phyloP scores from a whole-genome alignment of 2,797 vertebrate genomes.

The Oreochromis mossambicus region DNA sequence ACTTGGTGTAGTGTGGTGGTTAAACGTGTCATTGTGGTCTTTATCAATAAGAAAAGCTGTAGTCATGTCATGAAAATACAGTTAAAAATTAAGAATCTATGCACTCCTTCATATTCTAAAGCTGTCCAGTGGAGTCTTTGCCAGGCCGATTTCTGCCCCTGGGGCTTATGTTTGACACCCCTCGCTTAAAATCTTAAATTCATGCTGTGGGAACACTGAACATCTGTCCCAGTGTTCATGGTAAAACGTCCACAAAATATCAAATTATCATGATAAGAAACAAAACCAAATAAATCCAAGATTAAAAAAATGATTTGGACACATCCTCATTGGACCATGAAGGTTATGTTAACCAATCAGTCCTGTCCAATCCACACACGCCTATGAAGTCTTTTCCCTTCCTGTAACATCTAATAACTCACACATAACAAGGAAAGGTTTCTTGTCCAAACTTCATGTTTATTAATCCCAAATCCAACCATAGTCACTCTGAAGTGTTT shows the following conservation, averaged over 20 bases:
- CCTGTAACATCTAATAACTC: not conserved
- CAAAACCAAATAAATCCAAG: not conserved
- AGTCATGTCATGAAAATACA: not conserved
- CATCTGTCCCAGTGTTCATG: not conserved
- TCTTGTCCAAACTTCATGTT: not conserved
- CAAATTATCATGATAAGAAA: not conserved
- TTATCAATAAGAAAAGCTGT: not conserved
- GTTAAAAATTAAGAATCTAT: not conserved
- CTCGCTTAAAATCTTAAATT: not conserved
- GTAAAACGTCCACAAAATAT: not conserved
- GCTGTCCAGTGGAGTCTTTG: not conserved
- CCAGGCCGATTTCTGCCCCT: accelerated
- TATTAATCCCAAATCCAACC: not conserved
- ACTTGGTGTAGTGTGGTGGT: accelerated
- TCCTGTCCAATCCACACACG: accelerated
- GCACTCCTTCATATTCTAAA: accelerated
- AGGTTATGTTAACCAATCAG: not conserved
- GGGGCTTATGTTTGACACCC: not conserved
- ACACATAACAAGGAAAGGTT: not conserved
- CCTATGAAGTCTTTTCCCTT: not conserved
- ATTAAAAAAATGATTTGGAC: not conserved
- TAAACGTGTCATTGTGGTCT: not conserved
- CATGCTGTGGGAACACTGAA: not conserved
- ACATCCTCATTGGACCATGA: not conserved
- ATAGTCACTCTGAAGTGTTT: not conserved